phyloP scores from a whole-genome alignment of 2,888 invertebrate genomes.

The Caradrina clavipalpis region DNA sequence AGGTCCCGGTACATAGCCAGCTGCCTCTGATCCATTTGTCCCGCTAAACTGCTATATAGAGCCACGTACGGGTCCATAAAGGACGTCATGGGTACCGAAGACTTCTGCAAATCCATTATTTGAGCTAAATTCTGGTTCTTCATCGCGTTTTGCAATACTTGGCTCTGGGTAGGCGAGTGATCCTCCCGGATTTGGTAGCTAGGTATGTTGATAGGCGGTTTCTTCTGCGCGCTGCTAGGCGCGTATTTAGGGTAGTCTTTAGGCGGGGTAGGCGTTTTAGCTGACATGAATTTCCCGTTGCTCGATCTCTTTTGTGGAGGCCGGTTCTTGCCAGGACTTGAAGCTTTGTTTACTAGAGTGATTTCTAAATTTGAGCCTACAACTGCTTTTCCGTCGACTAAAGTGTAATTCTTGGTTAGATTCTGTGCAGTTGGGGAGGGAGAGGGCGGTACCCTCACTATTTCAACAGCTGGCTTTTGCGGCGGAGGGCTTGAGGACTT shows the following conservation, averaged over 20 bases:
- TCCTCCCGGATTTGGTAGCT: conserved; percentile 83
- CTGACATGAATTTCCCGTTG: conserved; percentile 90
- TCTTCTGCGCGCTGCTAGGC: conserved; percentile 66
- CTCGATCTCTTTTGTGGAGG: conserved; percentile 88
- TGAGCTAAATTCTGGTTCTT: conserved; percentile 53
- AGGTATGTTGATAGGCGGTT: conserved; percentile 78
- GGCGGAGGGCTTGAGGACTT: conserved; percentile 74
- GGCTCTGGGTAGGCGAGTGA: conserved; percentile 67
- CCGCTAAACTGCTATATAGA: conserved; percentile 80
- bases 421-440: conserved; percentile 84
- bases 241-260: conserved; percentile 75
- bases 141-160: conserved; percentile 39
- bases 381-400: conserved; percentile 83
- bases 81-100: conserved; percentile 66
- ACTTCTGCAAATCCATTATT: conserved; percentile 61
- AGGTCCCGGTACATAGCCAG: conserved; percentile 85
- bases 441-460: conserved; percentile 87
- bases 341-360: conserved; percentile 91
- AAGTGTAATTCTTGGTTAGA: conserved; percentile 84
- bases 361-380: conserved; percentile 94
- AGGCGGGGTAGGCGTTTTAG: conserved; percentile 85
- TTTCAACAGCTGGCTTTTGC: conserved; percentile 89
- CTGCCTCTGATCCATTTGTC: conserved; percentile 84
- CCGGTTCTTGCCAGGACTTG: conserved; percentile 75
- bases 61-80: conserved; percentile 87